phyloP scores from a whole-genome alignment of 2,797 vertebrate species.

The Kryptopterus vitreolus region DNA sequence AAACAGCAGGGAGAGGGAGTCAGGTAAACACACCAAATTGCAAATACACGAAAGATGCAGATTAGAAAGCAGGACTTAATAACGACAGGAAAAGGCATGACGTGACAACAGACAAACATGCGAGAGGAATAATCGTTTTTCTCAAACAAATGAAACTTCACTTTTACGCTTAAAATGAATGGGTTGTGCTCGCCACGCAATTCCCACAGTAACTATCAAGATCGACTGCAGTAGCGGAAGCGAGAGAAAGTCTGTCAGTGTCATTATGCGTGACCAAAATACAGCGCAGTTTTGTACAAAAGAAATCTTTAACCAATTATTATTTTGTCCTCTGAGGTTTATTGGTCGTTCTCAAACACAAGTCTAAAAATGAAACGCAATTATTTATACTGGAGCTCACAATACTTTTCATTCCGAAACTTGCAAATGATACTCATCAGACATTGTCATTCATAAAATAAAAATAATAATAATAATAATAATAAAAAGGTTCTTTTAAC shows the following conservation, averaged over 20 bases:
- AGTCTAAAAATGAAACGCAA: conserved; percentile 22
- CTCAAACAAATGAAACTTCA: neutral
- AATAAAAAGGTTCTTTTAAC: neutral
- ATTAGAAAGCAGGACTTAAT: conserved; percentile 3
- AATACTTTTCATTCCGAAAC: conserved; percentile 18
- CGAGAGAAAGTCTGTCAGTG: neutral
- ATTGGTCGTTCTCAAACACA: conserved; percentile 37
- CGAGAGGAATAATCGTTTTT: neutral
- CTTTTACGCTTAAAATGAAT: too few species aligned
- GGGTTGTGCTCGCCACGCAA: neutral
- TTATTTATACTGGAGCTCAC: conserved; percentile 10
- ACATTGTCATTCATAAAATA: neutral
- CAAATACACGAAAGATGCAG: conserved; percentile 41
- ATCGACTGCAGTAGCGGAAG: neutral
- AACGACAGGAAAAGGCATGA: neutral
- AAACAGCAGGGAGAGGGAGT: conserved; percentile 71
- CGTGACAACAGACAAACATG: conserved; percentile 1
- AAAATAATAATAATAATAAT: too few species aligned
- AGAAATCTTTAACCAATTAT: conserved; percentile 29
- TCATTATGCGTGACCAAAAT: neutral
- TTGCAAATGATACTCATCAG: neutral
- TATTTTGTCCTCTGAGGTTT: conserved; percentile 34
- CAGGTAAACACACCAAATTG: conserved; percentile 47
- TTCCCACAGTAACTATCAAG: neutral
- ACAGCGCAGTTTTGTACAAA: conserved; percentile 10